These are phyloP conservation scores for Eulemur coronatus DNA, from an alignment of 2,797 vertebrate genomes.

Conservation along the genomic window DNA sequence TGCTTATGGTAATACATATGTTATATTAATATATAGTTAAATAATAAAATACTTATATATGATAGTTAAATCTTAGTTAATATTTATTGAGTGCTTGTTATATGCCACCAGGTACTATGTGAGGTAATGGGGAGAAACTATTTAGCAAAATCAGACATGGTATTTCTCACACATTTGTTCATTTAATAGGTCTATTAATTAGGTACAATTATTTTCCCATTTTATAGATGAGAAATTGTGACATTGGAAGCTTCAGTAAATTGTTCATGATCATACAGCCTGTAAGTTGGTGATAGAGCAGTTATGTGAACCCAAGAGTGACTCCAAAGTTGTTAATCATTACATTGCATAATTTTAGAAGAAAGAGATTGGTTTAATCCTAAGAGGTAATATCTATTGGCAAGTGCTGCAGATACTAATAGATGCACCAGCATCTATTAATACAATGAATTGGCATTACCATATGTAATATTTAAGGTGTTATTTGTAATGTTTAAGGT, in stretches of 20 bases:
- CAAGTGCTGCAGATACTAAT: not conserved
- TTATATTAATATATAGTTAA: slow-evolving; percentile 14
- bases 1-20: not conserved
- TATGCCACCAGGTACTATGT: not conserved
- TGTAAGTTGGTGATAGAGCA: slow-evolving; percentile 55
- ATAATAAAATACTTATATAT: not conserved
- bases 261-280: slow-evolving; percentile 60
- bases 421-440: not conserved
- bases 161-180: not conserved
- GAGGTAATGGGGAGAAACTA: not conserved
- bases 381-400: not conserved
- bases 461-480: not conserved
- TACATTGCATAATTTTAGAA: not conserved
- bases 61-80: slow-evolving; percentile 11
- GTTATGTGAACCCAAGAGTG: not conserved
- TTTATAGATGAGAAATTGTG: slow-evolving; percentile 27
- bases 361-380: not conserved
- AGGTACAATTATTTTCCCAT: slow-evolving; percentile 24
- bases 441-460: not conserved
- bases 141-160: not conserved
- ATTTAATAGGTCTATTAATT: slow-evolving; percentile 41
- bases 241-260: not conserved
- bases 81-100: not conserved
- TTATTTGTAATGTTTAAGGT: not conserved
- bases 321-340: not conserved